Conservation (phyloP, 2,888 invertebrate species). For the Phyto melanocephala region DNA sequence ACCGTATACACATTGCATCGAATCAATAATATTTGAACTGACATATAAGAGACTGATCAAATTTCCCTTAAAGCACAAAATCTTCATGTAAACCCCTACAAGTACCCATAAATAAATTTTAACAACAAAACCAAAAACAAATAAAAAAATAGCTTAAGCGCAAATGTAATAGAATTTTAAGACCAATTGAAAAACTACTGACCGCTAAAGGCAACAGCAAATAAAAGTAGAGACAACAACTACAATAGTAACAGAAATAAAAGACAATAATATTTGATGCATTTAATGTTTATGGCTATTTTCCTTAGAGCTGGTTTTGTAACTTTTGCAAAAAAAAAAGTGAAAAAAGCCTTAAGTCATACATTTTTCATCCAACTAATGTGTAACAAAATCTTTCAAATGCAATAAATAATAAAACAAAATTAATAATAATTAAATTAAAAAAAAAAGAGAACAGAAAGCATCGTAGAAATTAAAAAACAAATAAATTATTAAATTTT, state of each 20-base stretch:
- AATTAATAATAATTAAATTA: no score
- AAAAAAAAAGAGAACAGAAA: no score
- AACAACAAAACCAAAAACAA: constrained; percentile 28
- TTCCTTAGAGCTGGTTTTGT: background rate
- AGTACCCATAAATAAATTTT: constrained; percentile 53
- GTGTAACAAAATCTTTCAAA: no score
- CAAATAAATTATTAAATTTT: no score
- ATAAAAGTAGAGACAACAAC: background rate
- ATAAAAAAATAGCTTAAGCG: constrained; percentile 49
- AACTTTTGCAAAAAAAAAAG: background rate
- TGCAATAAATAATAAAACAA: no score
- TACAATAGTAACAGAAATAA: no score
- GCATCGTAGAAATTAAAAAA: no score
- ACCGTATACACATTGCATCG: constrained; percentile 53
- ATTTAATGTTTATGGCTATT: constrained; percentile 27
- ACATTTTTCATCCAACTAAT: no score
- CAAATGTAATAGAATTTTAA: constrained; percentile 64
- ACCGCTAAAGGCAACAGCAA: constrained; percentile 58
- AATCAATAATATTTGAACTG: constrained; percentile 56
- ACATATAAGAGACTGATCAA: constrained; percentile 36
- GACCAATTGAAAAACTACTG: constrained; percentile 64
- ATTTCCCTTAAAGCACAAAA: constrained; percentile 59
- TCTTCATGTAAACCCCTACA: constrained; percentile 65
- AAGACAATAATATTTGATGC: background rate
- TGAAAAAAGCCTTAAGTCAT: constrained; percentile 17